Percentiles rank a stretch among this genome's conserved stretches.
Conservation (phyloP, 1,140 invertebrate genomes). For the Carcinoscorpius rotundicauda region DNA sequence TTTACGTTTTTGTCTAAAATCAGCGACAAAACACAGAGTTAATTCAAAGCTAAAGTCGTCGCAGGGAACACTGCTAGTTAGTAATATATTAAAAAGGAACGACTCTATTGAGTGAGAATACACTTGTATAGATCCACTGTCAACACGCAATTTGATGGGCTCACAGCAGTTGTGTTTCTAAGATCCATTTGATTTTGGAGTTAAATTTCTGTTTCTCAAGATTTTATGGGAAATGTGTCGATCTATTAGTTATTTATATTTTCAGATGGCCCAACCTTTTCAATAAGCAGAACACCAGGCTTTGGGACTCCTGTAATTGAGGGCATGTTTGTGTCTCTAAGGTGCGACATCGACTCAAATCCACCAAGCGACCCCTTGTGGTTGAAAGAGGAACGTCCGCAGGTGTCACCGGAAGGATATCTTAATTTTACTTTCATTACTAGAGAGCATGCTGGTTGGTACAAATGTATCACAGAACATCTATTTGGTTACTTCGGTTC, state of each 20-base stretch:
- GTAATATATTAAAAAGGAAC: too few species aligned
- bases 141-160: too few species aligned
- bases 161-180: too few species aligned
- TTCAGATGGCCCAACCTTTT: slow-evolving; percentile 76
- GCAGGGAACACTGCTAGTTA: too few species aligned
- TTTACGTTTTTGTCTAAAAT: too few species aligned
- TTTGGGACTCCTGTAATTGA: slow-evolving; percentile 74
- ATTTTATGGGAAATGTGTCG: too few species aligned
- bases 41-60: too few species aligned
- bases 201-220: too few species aligned
- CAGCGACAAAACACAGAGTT: too few species aligned
- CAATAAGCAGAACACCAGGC: slow-evolving; percentile 72
- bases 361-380: slow-evolving; percentile 71
- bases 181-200: too few species aligned
- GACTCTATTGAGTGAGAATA: too few species aligned
- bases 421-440: slow-evolving; percentile 66
- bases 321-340: slow-evolving; percentile 68
- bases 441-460: slow-evolving; percentile 69
- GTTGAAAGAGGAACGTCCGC: slow-evolving; percentile 45
- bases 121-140: too few species aligned
- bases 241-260: slow-evolving; percentile 11
- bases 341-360: slow-evolving; percentile 83
- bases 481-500: slow-evolving; percentile 67
- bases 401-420: slow-evolving; percentile 56
- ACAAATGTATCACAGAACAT: slow-evolving; percentile 72